Percentiles rank a stretch among this genome's conserved stretches.
Conservation (phyloP, 2,113 vertebrate genomes). For the Melanerpes formicivorus region DNA sequence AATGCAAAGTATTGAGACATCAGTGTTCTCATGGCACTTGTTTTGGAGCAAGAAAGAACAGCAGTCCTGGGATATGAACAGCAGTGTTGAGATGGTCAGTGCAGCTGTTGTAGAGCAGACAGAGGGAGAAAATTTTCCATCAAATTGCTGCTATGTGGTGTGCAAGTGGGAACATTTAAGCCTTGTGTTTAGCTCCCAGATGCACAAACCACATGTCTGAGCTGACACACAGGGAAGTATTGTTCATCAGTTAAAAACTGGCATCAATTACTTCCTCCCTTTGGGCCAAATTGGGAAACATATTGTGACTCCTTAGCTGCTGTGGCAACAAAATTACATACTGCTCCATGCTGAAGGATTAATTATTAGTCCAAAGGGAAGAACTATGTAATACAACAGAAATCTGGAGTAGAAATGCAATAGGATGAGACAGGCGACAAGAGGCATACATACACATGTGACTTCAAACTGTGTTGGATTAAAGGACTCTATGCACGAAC, state of each 20-base stretch:
- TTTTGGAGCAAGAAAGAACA: background rate
- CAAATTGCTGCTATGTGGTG: background rate
- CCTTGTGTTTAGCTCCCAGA: conserved; percentile 25
- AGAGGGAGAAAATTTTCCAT: background rate
- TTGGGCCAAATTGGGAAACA: conserved; percentile 13
- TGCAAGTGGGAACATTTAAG: conserved; percentile 1
- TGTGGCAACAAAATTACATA: background rate
- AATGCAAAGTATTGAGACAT: background rate
- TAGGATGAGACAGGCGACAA: background rate
- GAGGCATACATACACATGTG: background rate
- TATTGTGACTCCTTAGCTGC: conserved; percentile 2
- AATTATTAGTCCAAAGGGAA: background rate
- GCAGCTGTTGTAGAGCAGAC: conserved; percentile 13
- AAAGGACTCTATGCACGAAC: background rate
- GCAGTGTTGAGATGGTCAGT: background rate
- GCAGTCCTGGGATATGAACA: background rate
- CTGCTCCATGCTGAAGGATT: background rate
- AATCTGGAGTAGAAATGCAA: background rate
- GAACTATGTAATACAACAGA: background rate
- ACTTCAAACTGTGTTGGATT: background rate
- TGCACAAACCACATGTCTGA: conserved; percentile 65
- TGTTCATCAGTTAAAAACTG: conserved; percentile 61
- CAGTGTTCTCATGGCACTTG: background rate
- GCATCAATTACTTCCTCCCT: conserved; percentile 44
- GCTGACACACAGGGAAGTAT: conserved; percentile 61